Conservation (phyloP, 2,888 invertebrate genomes). For the Onthophagus sagittarius region DNA sequence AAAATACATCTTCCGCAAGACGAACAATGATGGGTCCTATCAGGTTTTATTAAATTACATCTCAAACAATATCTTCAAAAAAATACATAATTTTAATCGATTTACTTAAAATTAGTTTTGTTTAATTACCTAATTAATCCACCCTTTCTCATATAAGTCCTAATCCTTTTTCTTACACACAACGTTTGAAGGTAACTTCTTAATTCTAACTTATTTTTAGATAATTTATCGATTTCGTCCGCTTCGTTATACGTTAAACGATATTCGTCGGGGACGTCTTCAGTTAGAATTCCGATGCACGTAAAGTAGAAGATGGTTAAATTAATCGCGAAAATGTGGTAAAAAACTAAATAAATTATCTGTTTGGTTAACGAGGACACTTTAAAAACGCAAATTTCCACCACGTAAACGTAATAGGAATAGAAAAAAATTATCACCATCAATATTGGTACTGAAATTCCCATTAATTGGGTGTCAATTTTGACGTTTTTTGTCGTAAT, state of each 20-base stretch:
- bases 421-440: slow-evolving; percentile 15
- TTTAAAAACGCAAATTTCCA: slow-evolving; percentile 19
- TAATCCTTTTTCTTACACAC: slow-evolving; percentile 15
- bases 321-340: slow-evolving; percentile 13
- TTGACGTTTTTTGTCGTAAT: neutral
- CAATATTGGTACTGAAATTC: slow-evolving; percentile 6
- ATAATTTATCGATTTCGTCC: slow-evolving; percentile 7
- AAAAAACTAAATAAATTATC: slow-evolving; percentile 16
- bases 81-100: neutral
- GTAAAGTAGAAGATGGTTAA: slow-evolving; percentile 16
- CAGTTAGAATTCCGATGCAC: slow-evolving; percentile 15
- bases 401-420: slow-evolving; percentile 21
- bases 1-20: slow-evolving; percentile 36
- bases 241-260: slow-evolving; percentile 9
- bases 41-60: slow-evolving; percentile 39
- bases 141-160: slow-evolving; percentile 18
- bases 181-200: slow-evolving; percentile 14
- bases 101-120: neutral
- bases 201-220: neutral
- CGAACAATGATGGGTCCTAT: slow-evolving; percentile 40
- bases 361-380: slow-evolving; percentile 12
- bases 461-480: neutral
- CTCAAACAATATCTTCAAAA: slow-evolving; percentile 34
- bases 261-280: slow-evolving; percentile 13
- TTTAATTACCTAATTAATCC: slow-evolving; percentile 17